Evolutionary conservation across 2,888 invertebrate species (phyloP).

Genomic region (Marronus borbonicus): DNA sequence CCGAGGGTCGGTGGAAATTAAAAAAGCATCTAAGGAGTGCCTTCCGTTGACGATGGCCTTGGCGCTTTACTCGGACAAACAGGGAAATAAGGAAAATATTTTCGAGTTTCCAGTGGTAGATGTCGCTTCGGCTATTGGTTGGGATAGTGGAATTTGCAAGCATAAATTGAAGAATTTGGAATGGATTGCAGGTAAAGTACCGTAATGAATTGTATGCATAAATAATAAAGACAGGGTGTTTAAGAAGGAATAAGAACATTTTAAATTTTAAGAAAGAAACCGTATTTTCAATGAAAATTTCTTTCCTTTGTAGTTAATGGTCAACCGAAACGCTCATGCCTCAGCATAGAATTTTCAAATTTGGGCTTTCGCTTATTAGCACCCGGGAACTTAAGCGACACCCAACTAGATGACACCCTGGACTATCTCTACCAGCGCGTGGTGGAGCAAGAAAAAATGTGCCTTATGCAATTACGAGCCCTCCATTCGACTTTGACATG

Average conservation of each 20-base stretch:
- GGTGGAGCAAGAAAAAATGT: conserved; percentile 82
- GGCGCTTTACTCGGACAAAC: conserved; percentile 80
- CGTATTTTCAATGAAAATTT: too few relatives aligned
- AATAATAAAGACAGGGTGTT: too few relatives aligned
- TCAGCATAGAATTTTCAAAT: conserved; percentile 86
- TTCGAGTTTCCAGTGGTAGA: conserved; percentile 90
- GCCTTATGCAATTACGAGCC: conserved; percentile 83
- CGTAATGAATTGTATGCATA: not conserved
- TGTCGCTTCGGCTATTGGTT: conserved; percentile 89
- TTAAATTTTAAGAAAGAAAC: too few relatives aligned
- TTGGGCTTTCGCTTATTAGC: conserved; percentile 88
- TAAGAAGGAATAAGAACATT: too few relatives aligned
- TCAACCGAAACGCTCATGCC: conserved; percentile 79
- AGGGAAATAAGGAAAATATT: conserved; percentile 73
- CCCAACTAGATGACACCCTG: conserved; percentile 85
- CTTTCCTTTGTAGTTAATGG: conserved; percentile 72
- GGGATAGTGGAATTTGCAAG: conserved; percentile 93
- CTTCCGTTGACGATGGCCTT: conserved; percentile 94
- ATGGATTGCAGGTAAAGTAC: conserved; percentile 78
- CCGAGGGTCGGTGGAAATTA: conserved; percentile 82
- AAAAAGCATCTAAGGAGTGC: conserved; percentile 79
- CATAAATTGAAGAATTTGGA: conserved; percentile 91
- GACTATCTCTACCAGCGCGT: conserved; percentile 83
- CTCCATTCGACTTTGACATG: conserved; percentile 72
- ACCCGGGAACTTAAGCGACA: conserved; percentile 85